Base-by-base conservation (phyloP, 2,888 invertebrate species). In the Stenolophus ochropezus region DNA sequence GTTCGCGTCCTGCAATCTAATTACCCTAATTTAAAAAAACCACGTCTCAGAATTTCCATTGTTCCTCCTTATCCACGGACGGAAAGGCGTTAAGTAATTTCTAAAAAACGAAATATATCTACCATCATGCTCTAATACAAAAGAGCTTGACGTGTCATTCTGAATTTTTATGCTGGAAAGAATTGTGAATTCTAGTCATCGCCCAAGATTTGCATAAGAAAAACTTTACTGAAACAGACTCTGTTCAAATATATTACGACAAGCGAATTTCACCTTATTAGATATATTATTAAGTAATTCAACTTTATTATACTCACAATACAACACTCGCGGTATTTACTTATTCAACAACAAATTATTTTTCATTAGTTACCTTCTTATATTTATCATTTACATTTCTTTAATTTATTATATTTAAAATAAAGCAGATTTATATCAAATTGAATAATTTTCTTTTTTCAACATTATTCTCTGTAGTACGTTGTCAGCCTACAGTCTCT, bases 1-100 rank as follows among this genome's bases (percentile, higher is more conserved):
- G 77, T 61, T 78, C 65, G 14, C 51, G 78, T 21, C 49, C 42
- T 65, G 69, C 51, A 78, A 65, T 8, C 51, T 78, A 78, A 78
- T 78, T 78, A 69, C 65, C 78, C 25, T 78, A 69, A 78, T 78
- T 78, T 78, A n/a, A 69, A 78, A 78, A 69, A 78, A 49, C 77
- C 78, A 69, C 78, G 78, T 78, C 51, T 65, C 61, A 58, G 47
- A 77, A 53, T 51, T 61, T 58, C 21, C 61, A 61, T 77, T 77
- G 77, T 77, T 77, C 77, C 21, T 33, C 42, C 69, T 69, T 69
- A 69, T 18, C 11, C 27, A n/a, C 14, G 42, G 42, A 69, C 33
- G 20, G 69, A 42, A 69, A 56, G 56, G 61, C 61, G 23, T 61
- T 61, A 61, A 61, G 61, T 61, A 61, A 61, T 61, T 61, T 61